Evolutionary conservation across 1,140 invertebrate genomes (phyloP), one percentile per base, ranked within the genome.

Genomic region (Microplitis demolitor): DNA sequence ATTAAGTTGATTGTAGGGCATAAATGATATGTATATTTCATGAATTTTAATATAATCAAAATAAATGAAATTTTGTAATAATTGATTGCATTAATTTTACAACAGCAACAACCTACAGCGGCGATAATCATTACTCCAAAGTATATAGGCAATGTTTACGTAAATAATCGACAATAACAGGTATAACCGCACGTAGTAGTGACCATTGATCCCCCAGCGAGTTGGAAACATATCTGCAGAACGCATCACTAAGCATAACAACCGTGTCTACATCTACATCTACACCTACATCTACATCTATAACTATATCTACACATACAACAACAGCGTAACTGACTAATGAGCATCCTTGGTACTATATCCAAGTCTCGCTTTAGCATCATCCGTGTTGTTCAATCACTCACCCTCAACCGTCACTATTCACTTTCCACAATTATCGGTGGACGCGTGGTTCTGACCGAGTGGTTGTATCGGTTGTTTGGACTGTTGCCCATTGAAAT

Each of bases 371-470:
- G 39, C 39, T 45, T 45, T 45, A 13, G n/a, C n/a, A 35, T 37
- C 45, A 35, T 50, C 62, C 31, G 13, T 4, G 5, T 14, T 14
- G 61, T 63, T 16, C 61, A 63, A 63, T 63, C 61, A 63, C 61
- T 45, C 39, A 8, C 39, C 39, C 61, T 35, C 33, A 45, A 51
- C 14, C 62, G 37, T 64, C 37, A 37, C 39, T 64, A 64, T 64
- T 64, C 62, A 50, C 62, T 64, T 64, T 64, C 62, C 62, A 64
- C 62, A 64, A 64, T 64, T 64, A 64, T 64, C 37, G 24, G 31
- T 31, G 14, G 34, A 50, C 13, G 62, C 9, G 3, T 14, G 14
- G 37, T 45, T 64, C 62, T 50, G 62, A 50, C 13, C 24, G 62
- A 64, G 6, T 64, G 62, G 39, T 50, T 35, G 39, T 13, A 64